Percentiles rank a stretch among this genome's conserved stretches.
phyloP scores from a whole-genome alignment of 2,888 invertebrate species.

The Leptothorax acervorum region DNA sequence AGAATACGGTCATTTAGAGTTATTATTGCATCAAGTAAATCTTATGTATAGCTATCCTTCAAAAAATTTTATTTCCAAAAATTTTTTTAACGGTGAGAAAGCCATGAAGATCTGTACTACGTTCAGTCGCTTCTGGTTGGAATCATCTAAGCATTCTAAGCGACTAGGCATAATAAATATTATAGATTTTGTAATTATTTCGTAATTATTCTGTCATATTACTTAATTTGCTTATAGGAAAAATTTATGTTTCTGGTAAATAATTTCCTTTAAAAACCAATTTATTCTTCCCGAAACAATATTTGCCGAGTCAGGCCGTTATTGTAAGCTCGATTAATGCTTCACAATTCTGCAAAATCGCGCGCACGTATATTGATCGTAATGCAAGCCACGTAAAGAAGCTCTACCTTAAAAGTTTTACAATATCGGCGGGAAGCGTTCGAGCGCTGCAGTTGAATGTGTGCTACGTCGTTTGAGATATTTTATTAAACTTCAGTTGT shows the following conservation, averaged over 20 bases:
- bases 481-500: slow-evolving; percentile 46
- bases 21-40: background rate
- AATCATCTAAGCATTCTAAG: background rate
- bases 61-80: background rate
- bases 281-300: background rate
- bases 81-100: background rate
- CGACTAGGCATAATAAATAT: background rate
- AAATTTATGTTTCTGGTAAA: background rate
- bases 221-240: background rate
- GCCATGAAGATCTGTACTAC: background rate
- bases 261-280: background rate
- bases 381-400: slow-evolving; percentile 30
- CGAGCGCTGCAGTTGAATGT: slow-evolving; percentile 25
- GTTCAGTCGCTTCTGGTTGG: background rate
- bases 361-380: background rate
- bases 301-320: background rate
- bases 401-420: slow-evolving; percentile 28
- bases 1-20: background rate
- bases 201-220: background rate
- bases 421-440: slow-evolving; percentile 37
- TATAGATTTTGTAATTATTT: background rate
- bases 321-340: slow-evolving; percentile 1
- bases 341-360: background rate
- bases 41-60: too few species aligned
- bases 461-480: slow-evolving; percentile 31